Conservation (phyloP, 2,113 vertebrate genomes). For the Thunnus thynnus region DNA sequence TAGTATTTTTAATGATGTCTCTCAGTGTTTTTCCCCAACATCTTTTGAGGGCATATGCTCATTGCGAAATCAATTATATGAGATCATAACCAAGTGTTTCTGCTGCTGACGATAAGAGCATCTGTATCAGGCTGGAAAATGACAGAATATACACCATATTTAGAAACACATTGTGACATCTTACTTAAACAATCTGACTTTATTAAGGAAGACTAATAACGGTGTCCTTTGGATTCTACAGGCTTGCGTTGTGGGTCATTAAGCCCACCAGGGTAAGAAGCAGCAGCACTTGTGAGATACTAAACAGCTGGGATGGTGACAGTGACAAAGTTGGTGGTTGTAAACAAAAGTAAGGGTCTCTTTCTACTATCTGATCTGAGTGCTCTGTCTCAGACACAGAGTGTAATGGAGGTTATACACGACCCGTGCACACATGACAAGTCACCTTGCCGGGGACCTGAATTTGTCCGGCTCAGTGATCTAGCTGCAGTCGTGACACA, state of each 20-base stretch:
- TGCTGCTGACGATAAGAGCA: constrained; percentile 69
- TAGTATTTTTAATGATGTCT: constrained; percentile 63
- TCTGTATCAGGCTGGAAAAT: constrained; percentile 53
- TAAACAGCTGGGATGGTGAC: constrained; percentile 62
- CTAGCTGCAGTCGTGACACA: constrained; percentile 39
- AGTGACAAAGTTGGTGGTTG: constrained; percentile 67
- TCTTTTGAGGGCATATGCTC: constrained; percentile 59
- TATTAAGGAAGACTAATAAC: constrained; percentile 73
- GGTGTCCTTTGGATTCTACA: constrained; percentile 55
- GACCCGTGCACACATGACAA: constrained; percentile 44
- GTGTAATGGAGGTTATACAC: constrained; percentile 57
- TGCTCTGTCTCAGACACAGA: constrained; percentile 45
- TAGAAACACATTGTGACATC: constrained; percentile 51
- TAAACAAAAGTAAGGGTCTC: constrained; percentile 67
- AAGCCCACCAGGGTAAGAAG: constrained; percentile 58
- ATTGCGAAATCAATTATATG: constrained; percentile 71
- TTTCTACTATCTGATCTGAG: constrained; percentile 62
- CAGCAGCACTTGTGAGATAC: constrained; percentile 34
- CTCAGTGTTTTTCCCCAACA: constrained; percentile 25
- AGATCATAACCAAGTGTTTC: constrained; percentile 71
- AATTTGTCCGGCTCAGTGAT: constrained; percentile 59
- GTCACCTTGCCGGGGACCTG: constrained; percentile 63
- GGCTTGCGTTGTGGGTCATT: constrained; percentile 71
- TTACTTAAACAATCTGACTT: constrained; percentile 67
- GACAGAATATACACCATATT: constrained; percentile 43